Percentiles rank a stretch among this genome's conserved stretches.
Evolutionary conservation across 2,797 vertebrate genomes (phyloP).

Genomic region (Etheostoma perlongum): DNA sequence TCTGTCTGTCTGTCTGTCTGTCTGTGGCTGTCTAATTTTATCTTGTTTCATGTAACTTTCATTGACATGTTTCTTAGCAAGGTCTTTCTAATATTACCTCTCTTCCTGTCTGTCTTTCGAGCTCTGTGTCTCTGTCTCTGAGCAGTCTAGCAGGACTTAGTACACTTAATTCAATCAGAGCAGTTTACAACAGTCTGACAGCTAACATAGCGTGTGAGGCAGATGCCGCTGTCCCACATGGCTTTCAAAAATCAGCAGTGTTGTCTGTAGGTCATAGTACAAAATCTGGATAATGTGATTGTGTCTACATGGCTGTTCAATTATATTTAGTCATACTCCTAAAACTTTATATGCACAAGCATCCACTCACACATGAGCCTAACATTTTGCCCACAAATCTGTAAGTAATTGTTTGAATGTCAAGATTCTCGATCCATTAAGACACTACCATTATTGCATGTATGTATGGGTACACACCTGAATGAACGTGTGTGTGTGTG

Average conservation of each 20-base stretch:
- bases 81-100: not conserved
- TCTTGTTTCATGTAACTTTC: conserved; percentile 34
- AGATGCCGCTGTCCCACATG: conserved; percentile 6
- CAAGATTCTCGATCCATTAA: conserved; percentile 20
- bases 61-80: conserved; percentile 14
- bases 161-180: conserved; percentile 45
- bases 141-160: conserved; percentile 23
- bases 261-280: conserved; percentile 23
- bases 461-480: conserved; percentile 33
- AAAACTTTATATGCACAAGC: conserved; percentile 19
- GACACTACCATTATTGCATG: conserved; percentile 21
- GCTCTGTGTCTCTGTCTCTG: conserved; percentile 1
- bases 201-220: conserved; percentile 18
- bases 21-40: conserved; percentile 21
- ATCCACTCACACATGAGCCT: not conserved
- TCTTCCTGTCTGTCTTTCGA: not conserved
- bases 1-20: conserved; percentile 42
- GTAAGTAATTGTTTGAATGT: conserved; percentile 13
- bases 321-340: conserved; percentile 11
- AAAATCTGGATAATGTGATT: conserved; percentile 46
- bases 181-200: conserved; percentile 44
- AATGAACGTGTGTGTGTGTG: conserved; percentile 24
- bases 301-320: conserved; percentile 22
- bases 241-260: not conserved
- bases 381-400: conserved; percentile 23